Evolutionary conservation across 2,888 invertebrate species (phyloP).

Genomic region (Tribolium freemani): DNA sequence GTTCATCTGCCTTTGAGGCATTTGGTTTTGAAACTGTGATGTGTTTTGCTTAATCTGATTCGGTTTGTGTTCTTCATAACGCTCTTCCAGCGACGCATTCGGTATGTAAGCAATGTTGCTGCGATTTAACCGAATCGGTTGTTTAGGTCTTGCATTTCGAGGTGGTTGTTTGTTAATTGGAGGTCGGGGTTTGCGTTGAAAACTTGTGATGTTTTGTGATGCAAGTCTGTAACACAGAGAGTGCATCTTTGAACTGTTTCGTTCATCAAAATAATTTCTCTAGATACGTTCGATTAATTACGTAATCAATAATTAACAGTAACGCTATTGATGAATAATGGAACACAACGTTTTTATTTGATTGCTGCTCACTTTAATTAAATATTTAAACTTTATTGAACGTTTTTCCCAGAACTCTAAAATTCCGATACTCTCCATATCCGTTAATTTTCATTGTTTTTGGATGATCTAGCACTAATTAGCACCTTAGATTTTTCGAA

Average conservation of each 20-base stretch:
- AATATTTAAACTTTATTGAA: not conserved
- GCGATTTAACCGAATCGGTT: not conserved
- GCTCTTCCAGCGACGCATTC: constrained; percentile 43
- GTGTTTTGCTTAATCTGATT: constrained; percentile 23
- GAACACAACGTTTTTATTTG: not conserved
- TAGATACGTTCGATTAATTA: not conserved
- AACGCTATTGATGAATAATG: not conserved
- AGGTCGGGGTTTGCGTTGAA: constrained; percentile 2
- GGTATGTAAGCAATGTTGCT: not conserved
- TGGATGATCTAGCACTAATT: too few relatives aligned
- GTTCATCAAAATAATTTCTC: not conserved
- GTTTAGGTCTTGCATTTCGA: constrained; percentile 8
- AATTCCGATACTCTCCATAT: not conserved
- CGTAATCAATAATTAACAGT: not conserved
- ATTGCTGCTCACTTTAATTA: not conserved
- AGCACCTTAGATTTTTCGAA: too few relatives aligned
- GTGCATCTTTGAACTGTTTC: not conserved
- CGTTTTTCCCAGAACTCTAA: not conserved
- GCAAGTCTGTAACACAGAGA: not conserved
- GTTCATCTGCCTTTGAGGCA: constrained; percentile 47
- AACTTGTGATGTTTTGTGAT: not conserved
- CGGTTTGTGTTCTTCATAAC: constrained; percentile 63
- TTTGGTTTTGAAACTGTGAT: constrained; percentile 55
- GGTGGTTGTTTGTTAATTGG: not conserved
- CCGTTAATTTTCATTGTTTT: too few relatives aligned